A percentile compares a stretch with the other conserved stretches of the same genome.
Evolutionary conservation across 2,113 vertebrate genomes (phyloP).

Genomic region (Phocoena sinus): DNA sequence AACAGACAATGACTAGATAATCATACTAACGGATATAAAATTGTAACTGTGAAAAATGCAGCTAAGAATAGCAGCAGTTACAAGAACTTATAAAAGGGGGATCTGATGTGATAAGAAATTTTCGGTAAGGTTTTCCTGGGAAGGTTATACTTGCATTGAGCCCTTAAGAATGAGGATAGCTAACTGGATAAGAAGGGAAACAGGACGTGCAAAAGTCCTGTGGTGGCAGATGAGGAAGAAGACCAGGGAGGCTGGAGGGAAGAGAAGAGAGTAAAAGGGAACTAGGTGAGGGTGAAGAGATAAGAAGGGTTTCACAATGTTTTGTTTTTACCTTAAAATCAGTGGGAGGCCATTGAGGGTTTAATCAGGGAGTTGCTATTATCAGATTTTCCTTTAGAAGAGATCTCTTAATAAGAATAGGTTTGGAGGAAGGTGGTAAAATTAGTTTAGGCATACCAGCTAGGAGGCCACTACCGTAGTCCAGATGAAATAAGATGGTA

Average conservation of each 20-base stretch:
- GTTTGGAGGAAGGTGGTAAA: not conserved
- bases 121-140: not conserved
- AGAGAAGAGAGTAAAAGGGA: not conserved
- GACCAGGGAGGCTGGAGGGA: not conserved
- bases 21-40: not conserved
- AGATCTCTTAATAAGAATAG: not conserved
- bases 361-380: not conserved
- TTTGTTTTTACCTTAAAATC: conserved; percentile 26
- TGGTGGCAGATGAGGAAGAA: not conserved
- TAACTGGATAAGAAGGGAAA: not conserved
- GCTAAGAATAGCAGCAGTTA: not conserved
- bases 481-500: not conserved
- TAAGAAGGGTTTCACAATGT: not conserved
- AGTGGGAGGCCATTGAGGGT: not conserved
- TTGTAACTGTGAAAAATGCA: not conserved
- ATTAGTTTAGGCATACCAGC: not conserved
- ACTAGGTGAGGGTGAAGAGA: not conserved
- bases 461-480: not conserved
- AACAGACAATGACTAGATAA: not conserved
- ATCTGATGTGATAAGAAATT: not conserved
- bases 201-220: not conserved
- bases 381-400: not conserved
- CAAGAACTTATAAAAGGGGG: not conserved
- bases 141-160: not conserved
- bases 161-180: not conserved